phyloP scores from a whole-genome alignment of 2,888 invertebrate species.

The Thecocarcelia acutangulata region DNA sequence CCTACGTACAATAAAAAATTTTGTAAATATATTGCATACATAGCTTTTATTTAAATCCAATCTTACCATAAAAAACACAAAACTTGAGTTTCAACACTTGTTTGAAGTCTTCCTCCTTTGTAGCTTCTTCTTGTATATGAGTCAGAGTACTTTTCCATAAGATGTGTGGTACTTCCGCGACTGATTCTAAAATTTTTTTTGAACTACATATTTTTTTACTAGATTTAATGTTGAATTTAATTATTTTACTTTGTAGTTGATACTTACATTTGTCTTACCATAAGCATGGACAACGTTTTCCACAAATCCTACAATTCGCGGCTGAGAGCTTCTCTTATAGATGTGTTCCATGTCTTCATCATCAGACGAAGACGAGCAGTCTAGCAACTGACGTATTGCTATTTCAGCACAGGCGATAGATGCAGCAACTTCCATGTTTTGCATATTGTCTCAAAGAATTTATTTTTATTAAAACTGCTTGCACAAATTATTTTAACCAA shows the following conservation, averaged over 20 bases:
- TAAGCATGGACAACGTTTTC: slow-evolving; percentile 29
- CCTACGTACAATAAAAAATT: slow-evolving; percentile 11
- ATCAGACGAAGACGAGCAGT: not conserved
- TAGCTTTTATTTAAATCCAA: not conserved
- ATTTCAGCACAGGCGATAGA: not conserved
- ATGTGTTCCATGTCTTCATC: not conserved
- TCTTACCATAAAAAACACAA: slow-evolving; percentile 30
- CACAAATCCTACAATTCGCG: slow-evolving; percentile 8
- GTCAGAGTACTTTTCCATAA: slow-evolving; percentile 4
- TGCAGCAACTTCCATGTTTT: not conserved
- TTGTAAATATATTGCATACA: not conserved
- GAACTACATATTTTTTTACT: slow-evolving; percentile 15
- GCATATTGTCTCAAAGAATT: too few relatives aligned
- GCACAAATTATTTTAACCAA: too few relatives aligned
- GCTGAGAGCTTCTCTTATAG: not conserved
- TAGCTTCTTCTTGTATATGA: slow-evolving; percentile 1
- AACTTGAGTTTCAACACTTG: slow-evolving; percentile 22
- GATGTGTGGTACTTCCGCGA: not conserved
- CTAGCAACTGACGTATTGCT: slow-evolving; percentile 9
- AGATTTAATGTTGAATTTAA: not conserved
- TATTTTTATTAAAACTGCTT: too few relatives aligned
- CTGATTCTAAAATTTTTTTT: slow-evolving; percentile 31
- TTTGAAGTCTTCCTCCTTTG: slow-evolving; percentile 25
- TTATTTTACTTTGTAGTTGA: too few relatives aligned
- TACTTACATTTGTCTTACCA: slow-evolving; percentile 22